Conservation (phyloP, 2,797 vertebrate genomes). For the Limosa lapponica region DNA sequence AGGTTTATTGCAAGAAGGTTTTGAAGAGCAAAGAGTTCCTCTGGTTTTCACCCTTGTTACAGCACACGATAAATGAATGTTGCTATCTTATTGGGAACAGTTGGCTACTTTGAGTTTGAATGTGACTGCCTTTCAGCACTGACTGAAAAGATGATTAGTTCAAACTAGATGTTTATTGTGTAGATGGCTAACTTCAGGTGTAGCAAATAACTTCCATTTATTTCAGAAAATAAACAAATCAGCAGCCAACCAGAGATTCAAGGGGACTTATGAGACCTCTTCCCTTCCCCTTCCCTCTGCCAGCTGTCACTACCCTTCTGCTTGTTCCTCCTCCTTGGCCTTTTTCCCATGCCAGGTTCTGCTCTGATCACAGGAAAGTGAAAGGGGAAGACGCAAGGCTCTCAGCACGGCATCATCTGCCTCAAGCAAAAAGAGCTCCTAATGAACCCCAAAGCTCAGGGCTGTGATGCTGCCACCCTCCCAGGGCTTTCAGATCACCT, state of each 20-base stretch:
- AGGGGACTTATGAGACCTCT: fast-evolving
- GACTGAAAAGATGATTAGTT: background rate
- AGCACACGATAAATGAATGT: background rate
- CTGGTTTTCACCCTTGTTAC: background rate
- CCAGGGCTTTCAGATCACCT: background rate
- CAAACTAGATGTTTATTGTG: background rate
- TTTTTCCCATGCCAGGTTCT: background rate
- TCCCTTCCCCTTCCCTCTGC: background rate
- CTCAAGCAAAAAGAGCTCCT: background rate
- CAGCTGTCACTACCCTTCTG: background rate
- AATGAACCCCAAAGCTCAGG: background rate
- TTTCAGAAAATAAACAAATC: background rate
- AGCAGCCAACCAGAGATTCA: background rate
- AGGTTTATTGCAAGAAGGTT: background rate
- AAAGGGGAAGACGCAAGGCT: background rate
- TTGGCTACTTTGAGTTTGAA: background rate
- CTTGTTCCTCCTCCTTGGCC: background rate
- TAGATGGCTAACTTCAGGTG: background rate
- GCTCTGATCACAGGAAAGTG: background rate
- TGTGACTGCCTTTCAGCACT: background rate
- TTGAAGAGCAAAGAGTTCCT: background rate
- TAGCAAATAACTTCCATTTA: background rate
- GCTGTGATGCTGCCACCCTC: fast-evolving
- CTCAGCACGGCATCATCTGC: background rate
- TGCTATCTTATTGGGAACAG: background rate